phyloP scores from a whole-genome alignment of 2,888 invertebrate genomes.

The Agrilus cyanescens region DNA sequence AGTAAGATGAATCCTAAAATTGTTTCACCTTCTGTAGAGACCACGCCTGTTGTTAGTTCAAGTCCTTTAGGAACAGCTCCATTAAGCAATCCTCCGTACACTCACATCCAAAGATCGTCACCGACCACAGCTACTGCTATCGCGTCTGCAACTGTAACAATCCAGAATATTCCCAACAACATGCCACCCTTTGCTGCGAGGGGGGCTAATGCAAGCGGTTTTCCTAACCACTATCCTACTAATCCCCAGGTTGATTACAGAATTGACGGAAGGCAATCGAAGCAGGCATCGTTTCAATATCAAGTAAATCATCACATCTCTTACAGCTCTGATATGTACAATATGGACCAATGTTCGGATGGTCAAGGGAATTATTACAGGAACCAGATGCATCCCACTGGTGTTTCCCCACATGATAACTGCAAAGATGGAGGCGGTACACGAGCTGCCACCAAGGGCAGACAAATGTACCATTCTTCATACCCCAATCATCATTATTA shows the following conservation, averaged over 20 bases:
- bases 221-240: constrained; percentile 33
- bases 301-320: constrained; percentile 22
- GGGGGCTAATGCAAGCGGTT: constrained; percentile 35
- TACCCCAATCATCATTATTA: constrained; percentile 40
- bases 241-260: constrained; percentile 29
- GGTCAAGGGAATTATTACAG: constrained; percentile 25
- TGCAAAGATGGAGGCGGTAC: constrained; percentile 19
- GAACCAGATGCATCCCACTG: constrained; percentile 24
- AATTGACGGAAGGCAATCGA: constrained; percentile 22
- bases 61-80: constrained; percentile 45
- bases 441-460: constrained; percentile 23
- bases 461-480: constrained; percentile 35
- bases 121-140: constrained; percentile 55
- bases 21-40: constrained; percentile 45
- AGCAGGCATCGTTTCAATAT: constrained; percentile 27
- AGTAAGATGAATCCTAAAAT: constrained; percentile 51
- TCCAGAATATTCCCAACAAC: constrained; percentile 46
- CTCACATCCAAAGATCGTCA: constrained; percentile 50
- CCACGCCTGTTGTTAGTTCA: constrained; percentile 45
- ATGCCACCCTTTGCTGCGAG: constrained; percentile 47
- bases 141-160: constrained; percentile 41
- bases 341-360: constrained; percentile 32
- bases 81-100: constrained; percentile 39
- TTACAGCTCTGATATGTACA: constrained; percentile 31
- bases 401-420: constrained; percentile 13